These are phyloP conservation scores for Tribolium madens DNA, from an alignment of 1,140 invertebrate species.

Conservation along the genomic window DNA sequence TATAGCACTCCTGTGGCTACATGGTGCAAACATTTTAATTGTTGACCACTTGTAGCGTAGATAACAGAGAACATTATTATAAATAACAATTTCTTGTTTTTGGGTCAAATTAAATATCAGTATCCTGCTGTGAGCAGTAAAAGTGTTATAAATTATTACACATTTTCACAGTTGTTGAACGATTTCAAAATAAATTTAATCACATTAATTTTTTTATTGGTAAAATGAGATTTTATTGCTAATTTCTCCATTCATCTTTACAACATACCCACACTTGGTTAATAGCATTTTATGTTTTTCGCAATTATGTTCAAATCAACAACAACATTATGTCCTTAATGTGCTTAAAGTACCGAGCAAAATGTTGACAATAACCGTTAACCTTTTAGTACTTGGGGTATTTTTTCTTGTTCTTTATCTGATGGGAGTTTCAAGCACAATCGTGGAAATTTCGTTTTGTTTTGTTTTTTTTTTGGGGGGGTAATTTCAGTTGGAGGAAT, in stretches of 20 bases:
- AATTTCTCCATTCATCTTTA: background rate
- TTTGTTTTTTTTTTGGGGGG: background rate
- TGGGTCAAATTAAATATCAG: background rate
- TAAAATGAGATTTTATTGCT: background rate
- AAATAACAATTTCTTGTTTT: background rate
- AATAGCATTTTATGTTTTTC: background rate
- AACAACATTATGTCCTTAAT: background rate
- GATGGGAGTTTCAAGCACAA: background rate
- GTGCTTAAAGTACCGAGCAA: background rate
- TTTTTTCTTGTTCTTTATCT: background rate
- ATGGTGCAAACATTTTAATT: background rate
- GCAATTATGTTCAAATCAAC: background rate
- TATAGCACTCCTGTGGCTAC: background rate
- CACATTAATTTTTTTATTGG: background rate
- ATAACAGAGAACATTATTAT: background rate
- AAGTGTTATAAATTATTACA: background rate
- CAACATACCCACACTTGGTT: background rate
- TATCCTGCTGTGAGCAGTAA: background rate
- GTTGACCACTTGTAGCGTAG: background rate
- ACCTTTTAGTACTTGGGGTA: background rate
- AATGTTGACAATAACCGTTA: background rate
- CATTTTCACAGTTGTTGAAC: background rate
- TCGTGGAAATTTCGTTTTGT: background rate
- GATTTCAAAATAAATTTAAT: background rate
- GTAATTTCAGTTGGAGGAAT: background rate